phyloP scores from a whole-genome alignment of 2,888 invertebrate genomes.

The Ophioninae sp. region DNA sequence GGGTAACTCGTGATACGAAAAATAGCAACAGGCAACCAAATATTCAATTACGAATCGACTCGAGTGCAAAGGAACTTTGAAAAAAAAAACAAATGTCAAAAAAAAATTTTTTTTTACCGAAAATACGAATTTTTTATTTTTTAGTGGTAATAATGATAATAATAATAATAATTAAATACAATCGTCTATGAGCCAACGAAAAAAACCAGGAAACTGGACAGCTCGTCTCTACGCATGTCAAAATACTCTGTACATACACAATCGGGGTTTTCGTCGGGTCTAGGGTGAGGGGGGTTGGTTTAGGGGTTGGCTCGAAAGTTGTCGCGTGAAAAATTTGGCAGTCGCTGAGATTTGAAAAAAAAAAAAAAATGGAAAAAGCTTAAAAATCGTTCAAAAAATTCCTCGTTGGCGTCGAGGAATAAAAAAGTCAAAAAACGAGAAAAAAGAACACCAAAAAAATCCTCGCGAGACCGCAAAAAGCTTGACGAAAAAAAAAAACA shows the following conservation, averaged over 20 bases:
- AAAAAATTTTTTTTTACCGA: no score
- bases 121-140: no score
- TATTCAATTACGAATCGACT: no score
- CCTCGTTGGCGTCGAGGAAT: no score
- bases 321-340: conserved; percentile 23
- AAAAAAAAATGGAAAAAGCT: conserved; percentile 28
- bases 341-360: no score
- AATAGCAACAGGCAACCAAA: no score
- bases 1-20: background rate
- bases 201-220: conserved; percentile 35
- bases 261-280: background rate
- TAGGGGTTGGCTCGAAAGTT: conserved; percentile 22
- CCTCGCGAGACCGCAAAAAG: conserved; percentile 8
- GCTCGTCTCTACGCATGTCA: conserved; percentile 43
- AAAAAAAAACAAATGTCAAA: background rate
- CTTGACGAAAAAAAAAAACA: conserved; percentile 20
- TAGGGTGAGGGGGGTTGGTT: background rate
- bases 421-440: no score
- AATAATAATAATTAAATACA: no score
- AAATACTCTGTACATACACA: conserved; percentile 57
- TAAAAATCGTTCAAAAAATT: no score
- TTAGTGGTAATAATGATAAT: no score
- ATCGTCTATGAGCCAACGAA: conserved; percentile 32
- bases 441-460: conserved; percentile 26
- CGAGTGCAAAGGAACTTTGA: background rate